Evolutionary conservation across 2,797 vertebrate species (phyloP).

Genomic region (Cyprinodon diabolis): DNA sequence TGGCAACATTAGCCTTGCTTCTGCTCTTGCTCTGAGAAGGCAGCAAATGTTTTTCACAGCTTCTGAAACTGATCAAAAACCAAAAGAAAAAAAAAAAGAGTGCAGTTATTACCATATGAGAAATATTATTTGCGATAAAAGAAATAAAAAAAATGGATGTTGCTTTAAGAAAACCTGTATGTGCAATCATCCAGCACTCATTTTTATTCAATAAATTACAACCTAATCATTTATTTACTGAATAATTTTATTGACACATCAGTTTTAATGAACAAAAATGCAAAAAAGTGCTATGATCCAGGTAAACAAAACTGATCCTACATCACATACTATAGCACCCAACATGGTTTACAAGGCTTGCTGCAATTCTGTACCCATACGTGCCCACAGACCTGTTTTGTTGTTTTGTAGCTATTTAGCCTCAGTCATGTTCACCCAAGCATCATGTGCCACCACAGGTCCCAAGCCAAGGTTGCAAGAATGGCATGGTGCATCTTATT

Average conservation of each 20-base stretch:
- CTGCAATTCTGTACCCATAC: slow-evolving; percentile 18
- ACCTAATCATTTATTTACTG: too few species aligned
- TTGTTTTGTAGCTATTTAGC: slow-evolving; percentile 31
- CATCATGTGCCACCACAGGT: slow-evolving; percentile 54
- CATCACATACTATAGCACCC: slow-evolving; percentile 39
- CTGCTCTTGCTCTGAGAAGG: slow-evolving; percentile 14
- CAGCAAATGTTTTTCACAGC: slow-evolving; percentile 22
- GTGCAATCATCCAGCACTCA: slow-evolving; percentile 12
- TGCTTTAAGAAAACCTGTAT: slow-evolving; percentile 12
- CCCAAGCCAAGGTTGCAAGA: slow-evolving; percentile 62
- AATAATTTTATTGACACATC: background rate
- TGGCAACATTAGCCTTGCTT: slow-evolving; percentile 53
- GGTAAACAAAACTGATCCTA: slow-evolving; percentile 11
- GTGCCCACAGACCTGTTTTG: slow-evolving; percentile 47
- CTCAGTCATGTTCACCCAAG: slow-evolving; percentile 28
- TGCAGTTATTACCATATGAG: background rate
- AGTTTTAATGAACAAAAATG: slow-evolving; percentile 15
- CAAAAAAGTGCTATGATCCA: slow-evolving; percentile 25
- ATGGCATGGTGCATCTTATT: slow-evolving; percentile 63
- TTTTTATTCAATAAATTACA: slow-evolving; percentile 11
- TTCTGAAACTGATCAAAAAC: slow-evolving; percentile 7
- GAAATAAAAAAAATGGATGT: slow-evolving; percentile 7
- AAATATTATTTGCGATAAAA: background rate
- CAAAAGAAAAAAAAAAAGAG: background rate
- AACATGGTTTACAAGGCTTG: slow-evolving; percentile 22